Evolutionary conservation across 2,113 vertebrate species (phyloP).

Genomic region (Todiramphus chloris): DNA sequence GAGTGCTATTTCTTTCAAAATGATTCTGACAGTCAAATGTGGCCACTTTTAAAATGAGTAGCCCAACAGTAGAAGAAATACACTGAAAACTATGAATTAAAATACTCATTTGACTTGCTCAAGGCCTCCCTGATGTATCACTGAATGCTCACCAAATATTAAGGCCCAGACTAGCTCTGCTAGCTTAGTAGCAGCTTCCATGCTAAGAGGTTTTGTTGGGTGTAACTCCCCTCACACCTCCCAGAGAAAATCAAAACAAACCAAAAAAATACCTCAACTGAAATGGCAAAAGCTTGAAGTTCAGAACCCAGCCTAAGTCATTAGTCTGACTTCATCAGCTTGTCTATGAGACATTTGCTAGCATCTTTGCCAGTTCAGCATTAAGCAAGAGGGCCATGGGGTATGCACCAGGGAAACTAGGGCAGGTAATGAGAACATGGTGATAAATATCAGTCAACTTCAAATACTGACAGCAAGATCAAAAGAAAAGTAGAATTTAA

Average conservation of each 20-base stretch:
- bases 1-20: neutral
- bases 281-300: neutral
- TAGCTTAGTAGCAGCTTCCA: neutral
- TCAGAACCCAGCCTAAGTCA: conserved; percentile 4
- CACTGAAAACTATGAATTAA: conserved; percentile 15
- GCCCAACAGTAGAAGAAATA: neutral
- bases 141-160: neutral
- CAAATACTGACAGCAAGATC: conserved; percentile 46
- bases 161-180: neutral
- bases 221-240: neutral
- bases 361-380: conserved; percentile 13
- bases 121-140: neutral
- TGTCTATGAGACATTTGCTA: neutral
- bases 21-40: conserved; percentile 22
- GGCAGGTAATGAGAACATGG: neutral
- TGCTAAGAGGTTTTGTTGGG: neutral
- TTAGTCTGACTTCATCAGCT: conserved; percentile 4
- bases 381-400: conserved; percentile 45
- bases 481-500: conserved; percentile 48
- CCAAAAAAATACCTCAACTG: neutral
- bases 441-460: conserved; percentile 48
- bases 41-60: conserved; percentile 5
- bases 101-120: neutral
- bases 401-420: conserved; percentile 43
- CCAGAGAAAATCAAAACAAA: neutral